Evolutionary conservation across 2,113 vertebrate genomes (phyloP), one percentile per base, ranked within the genome.

Genomic region (Loxodonta africana): DNA sequence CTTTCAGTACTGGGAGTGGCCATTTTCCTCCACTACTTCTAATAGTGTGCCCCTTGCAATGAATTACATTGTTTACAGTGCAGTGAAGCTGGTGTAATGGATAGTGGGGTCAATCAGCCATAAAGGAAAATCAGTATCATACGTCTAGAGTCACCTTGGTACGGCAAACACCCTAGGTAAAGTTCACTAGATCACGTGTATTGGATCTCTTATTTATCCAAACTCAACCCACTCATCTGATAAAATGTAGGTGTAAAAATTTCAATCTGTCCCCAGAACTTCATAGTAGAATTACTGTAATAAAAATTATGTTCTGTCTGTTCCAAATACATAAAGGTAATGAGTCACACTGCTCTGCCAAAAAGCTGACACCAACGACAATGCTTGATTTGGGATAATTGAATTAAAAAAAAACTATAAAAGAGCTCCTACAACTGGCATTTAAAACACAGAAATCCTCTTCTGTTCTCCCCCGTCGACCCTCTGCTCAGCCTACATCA

Each of bases 241-340:
- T 46, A 86, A 94, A 60, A 96, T 25, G 69, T 1, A 83, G 51
- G 82, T 73, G 2, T n/a, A 69, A 88, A 90, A 71, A 87, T 60
- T 51, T 83, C 44, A 30, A 25, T 94, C 60, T 94, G 81, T 33
- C 26, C 23, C 10, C 46, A 90, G 82, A 73, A 60, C 8, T 15
- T 90, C 48, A 78, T 4, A 92, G 71, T 37, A 46, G n/a, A 92
- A 87, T 86, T 28, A 71, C 0, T 63, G 0, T 28, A 78, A 83
- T 86, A 74, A 80, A 91, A 88, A 90, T 62, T n/a, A 91, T 20
- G 28, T 18, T 86, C 23, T 89, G 14, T 82, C 90, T 91, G 81
- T 44, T 76, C 51, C 41, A 94, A 94, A 89, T 76, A 51, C 8
- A 62, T 33, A 76, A 44, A 28, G 7, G 28, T 33, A 53, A 80